Base-by-base conservation (phyloP, 2,113 vertebrate genomes). In the Stictonetta naevosa region DNA sequence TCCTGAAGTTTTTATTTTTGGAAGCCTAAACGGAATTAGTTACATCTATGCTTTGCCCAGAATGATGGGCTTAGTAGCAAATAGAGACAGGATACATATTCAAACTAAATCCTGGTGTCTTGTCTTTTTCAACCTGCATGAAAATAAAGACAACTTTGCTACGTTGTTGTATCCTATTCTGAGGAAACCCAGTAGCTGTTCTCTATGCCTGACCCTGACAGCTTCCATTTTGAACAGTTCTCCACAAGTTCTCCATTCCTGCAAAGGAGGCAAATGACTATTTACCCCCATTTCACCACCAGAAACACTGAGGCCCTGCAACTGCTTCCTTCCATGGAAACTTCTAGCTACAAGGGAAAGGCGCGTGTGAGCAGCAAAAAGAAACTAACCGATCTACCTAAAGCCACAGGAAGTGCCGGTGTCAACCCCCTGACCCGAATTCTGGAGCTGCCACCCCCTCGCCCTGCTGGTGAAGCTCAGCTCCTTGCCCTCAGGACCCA, bases 281-380 rank as follows among this genome's bases (percentile, higher is more conserved):
- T 13, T 38, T 40, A 88, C 15, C 29, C 10, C 64, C 46, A 48
- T 36, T 67, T 80, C 23, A 52, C 40, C 53, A 29, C 2, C 44
- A 87, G 52, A 33, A 56, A 76, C 77, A 80, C 46, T 9, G 42
- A 91, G 58, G 44, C 31, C 73, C 15, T 16, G 56, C 76, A 83
- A 59, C 53, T n/a, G 56, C 69, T 94, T 67, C 94, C 84, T 78
- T 15, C 60, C 59, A 33, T 29, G n/a, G 95, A 97, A 96, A 89
- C 53, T 95, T 97, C 96, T 62, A 88, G 95, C 62, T 91, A 71
- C 73, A 90, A 86, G 66, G 40, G 38, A 88, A 94, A 92, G 88
- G 92, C 46, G 21, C 1, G 33, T 33, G 62, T 18, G 81, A 92
- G 73, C 74, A 91, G 71, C 67, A 89, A 76, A 89, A 67, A 89